Conservation (phyloP, 2,797 vertebrate genomes). For the Malacoraja senta region DNA sequence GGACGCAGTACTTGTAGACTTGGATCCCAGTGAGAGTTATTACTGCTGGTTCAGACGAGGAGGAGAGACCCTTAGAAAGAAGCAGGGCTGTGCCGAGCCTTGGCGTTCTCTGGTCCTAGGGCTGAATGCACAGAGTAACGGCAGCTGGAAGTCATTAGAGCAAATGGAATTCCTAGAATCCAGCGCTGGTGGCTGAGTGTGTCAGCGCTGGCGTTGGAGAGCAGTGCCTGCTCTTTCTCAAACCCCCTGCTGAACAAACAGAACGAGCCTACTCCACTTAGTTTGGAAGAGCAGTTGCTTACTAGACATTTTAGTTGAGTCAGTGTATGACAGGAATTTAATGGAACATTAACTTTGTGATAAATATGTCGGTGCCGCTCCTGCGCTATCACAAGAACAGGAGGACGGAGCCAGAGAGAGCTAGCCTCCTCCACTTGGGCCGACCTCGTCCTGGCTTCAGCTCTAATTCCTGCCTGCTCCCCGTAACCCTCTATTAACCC, state of each 20-base stretch:
- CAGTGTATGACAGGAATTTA: slow-evolving; percentile 3
- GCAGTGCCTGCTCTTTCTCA: no score
- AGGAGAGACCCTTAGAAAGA: neutral
- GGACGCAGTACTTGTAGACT: neutral
- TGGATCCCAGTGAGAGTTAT: neutral
- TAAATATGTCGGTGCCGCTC: neutral
- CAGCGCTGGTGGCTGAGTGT: neutral
- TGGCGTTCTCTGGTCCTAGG: neutral
- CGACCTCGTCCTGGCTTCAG: no score
- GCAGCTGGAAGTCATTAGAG: slow-evolving; percentile 13
- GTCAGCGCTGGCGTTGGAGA: neutral
- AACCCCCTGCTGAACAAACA: no score
- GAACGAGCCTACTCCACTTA: neutral
- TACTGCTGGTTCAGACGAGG: neutral
- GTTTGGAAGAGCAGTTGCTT: neutral
- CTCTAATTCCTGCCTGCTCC: no score
- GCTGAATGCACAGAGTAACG: neutral
- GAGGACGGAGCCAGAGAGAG: no score
- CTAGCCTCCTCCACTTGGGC: no score
- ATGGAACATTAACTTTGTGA: neutral
- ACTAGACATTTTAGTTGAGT: neutral
- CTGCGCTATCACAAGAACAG: neutral
- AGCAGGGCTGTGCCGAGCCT: neutral
- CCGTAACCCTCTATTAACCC: no score
- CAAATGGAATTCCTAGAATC: slow-evolving; percentile 26